These are phyloP conservation scores for Linurgus olivaceus DNA, from an alignment of 2,797 vertebrate species.

Conservation along the genomic window DNA sequence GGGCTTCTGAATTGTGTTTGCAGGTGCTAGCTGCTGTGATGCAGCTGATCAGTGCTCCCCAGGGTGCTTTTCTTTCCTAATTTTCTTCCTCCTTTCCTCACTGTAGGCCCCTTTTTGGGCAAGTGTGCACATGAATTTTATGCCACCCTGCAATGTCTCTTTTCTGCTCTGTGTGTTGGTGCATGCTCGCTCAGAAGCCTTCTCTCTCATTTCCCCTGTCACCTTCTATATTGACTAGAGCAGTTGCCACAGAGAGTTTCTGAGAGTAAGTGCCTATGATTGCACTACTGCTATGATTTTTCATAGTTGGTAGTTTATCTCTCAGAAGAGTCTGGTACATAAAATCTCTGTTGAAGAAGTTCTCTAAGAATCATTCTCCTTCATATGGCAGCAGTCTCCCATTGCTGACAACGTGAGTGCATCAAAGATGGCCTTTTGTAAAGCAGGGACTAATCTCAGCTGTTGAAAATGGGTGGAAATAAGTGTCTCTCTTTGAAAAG, in stretches of 20 bases:
- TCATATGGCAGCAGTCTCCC: background rate
- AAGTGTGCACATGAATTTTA: background rate
- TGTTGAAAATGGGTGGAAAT: background rate
- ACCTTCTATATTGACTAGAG: background rate
- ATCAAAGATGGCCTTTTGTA: background rate
- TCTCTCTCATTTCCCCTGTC: background rate
- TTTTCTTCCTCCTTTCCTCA: background rate
- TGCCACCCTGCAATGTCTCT: background rate
- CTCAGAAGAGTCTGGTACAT: background rate
- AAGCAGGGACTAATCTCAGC: background rate
- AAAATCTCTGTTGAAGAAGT: background rate
- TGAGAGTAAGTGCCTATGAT: background rate
- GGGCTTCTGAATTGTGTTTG: background rate
- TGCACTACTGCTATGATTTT: conserved; percentile 4
- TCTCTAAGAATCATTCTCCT: background rate
- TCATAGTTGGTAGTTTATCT: background rate
- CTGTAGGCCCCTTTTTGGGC: background rate
- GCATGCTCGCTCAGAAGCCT: background rate
- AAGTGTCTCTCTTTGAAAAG: background rate
- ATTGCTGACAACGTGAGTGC: background rate
- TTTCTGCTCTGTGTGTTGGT: background rate
- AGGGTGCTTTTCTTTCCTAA: background rate
- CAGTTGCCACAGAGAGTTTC: background rate
- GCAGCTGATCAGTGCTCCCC: background rate
- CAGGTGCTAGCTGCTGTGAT: background rate